A percentile compares a stretch with the other conserved stretches of the same genome.
Evolutionary conservation across 2,797 vertebrate genomes (phyloP).

Genomic region (Mionectes olivaceus): DNA sequence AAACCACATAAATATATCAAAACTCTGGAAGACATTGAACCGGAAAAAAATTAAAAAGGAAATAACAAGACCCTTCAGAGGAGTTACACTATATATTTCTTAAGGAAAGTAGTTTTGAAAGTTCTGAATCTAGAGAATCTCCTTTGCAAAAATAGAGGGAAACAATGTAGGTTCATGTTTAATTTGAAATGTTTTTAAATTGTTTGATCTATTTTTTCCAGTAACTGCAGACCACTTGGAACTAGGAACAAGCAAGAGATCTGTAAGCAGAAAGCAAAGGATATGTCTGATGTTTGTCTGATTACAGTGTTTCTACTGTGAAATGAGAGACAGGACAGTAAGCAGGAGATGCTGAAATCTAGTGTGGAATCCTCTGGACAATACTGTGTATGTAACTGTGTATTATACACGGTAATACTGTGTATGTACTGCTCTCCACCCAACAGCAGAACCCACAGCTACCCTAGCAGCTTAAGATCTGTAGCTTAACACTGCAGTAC

Average conservation of each 20-base stretch:
- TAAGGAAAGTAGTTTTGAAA: neutral
- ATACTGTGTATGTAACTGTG: neutral
- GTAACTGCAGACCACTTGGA: neutral
- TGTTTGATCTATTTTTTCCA: neutral
- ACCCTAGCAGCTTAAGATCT: neutral
- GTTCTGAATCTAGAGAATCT: neutral
- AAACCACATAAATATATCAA: neutral
- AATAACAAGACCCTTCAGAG: neutral
- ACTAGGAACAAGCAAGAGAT: neutral
- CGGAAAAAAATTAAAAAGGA: fast-evolving
- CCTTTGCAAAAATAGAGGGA: neutral
- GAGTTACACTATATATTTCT: neutral
- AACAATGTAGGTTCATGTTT: neutral
- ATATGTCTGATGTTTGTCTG: neutral
- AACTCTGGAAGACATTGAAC: neutral
- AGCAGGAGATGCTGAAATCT: neutral
- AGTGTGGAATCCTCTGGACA: neutral
- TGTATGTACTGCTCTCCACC: neutral
- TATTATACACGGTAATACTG: neutral
- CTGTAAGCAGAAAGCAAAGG: neutral
- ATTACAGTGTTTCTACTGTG: neutral
- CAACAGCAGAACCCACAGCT: neutral
- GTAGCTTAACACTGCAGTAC: neutral
- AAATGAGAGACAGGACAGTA: neutral
- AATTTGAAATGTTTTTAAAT: neutral